phyloP scores from a whole-genome alignment of 1,140 invertebrate species.

The Yoshiicerus persimilis region DNA sequence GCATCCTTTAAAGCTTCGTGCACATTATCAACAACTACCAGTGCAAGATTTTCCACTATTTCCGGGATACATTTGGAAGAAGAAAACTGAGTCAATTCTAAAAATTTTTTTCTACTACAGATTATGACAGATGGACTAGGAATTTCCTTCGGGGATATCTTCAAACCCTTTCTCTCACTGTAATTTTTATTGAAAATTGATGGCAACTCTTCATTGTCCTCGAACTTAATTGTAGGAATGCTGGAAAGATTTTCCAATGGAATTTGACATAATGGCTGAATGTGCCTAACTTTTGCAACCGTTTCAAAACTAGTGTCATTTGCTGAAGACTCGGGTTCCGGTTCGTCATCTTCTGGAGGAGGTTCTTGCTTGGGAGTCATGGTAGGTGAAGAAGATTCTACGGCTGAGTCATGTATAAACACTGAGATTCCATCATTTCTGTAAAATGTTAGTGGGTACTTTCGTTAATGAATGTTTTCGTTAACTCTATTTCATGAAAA shows the following conservation, averaged over 20 bases:
- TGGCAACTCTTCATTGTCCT: conserved; percentile 12
- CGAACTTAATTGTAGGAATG: conserved; percentile 34
- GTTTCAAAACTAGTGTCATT: neutral
- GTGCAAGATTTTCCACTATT: conserved; percentile 26
- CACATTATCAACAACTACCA: conserved; percentile 45
- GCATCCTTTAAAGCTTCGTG: conserved; percentile 39
- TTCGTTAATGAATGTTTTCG: neutral
- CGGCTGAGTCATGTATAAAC: conserved; percentile 41
- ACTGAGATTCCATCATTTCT: conserved; percentile 46
- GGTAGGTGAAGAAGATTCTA: neutral
- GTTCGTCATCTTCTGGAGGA: too few relatives aligned
- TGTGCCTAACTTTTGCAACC: neutral
- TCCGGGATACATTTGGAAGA: neutral
- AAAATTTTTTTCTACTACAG: conserved; percentile 37
- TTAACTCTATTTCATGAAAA: neutral
- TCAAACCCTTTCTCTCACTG: neutral
- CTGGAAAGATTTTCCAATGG: conserved; percentile 42
- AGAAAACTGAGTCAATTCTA: conserved; percentile 8
- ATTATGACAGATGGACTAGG: conserved; percentile 27
- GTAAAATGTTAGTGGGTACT: too few relatives aligned
- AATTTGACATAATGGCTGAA: conserved; percentile 8
- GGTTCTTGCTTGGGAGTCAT: neutral
- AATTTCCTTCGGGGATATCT: neutral
- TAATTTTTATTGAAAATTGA: neutral
- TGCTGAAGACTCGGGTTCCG: neutral